These are phyloP conservation scores for Hypanus sabinus DNA, from an alignment of 2,113 vertebrate genomes.

Conservation along the genomic window DNA sequence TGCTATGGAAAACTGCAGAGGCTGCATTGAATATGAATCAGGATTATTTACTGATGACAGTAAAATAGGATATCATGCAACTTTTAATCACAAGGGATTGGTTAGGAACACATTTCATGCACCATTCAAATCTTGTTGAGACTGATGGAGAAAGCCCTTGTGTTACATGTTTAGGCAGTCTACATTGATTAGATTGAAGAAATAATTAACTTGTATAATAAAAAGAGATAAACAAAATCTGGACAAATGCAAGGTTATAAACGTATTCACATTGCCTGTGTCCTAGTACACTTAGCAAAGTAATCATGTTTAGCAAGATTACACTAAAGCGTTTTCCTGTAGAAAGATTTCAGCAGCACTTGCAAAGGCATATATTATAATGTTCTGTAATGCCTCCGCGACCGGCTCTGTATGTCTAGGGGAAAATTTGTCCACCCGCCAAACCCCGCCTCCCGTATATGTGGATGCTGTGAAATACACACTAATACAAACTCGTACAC, in stretches of 20 bases:
- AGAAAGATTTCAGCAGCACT: neutral
- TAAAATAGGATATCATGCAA: neutral
- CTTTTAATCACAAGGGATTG: neutral
- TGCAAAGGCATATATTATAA: neutral
- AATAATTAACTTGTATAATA: neutral
- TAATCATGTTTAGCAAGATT: neutral
- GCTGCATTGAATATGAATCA: neutral
- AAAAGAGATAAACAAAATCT: neutral
- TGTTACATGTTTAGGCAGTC: neutral
- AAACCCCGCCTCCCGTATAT: too few species aligned
- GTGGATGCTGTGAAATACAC: too few species aligned
- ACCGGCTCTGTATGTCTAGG: too few species aligned
- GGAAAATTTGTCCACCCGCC: too few species aligned
- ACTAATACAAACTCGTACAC: too few species aligned
- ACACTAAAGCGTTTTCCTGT: neutral
- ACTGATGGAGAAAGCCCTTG: neutral
- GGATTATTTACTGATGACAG: neutral
- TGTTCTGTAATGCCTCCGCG: too few species aligned
- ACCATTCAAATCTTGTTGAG: neutral
- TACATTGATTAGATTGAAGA: neutral
- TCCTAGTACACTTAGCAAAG: neutral
- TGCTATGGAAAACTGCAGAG: neutral
- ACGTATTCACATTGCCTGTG: neutral
- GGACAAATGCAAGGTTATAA: neutral
- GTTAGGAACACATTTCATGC: neutral